A percentile compares a stretch with the other conserved stretches of the same genome.
Conservation (phyloP, 2,113 vertebrate genomes). For the Axis porcinus region DNA sequence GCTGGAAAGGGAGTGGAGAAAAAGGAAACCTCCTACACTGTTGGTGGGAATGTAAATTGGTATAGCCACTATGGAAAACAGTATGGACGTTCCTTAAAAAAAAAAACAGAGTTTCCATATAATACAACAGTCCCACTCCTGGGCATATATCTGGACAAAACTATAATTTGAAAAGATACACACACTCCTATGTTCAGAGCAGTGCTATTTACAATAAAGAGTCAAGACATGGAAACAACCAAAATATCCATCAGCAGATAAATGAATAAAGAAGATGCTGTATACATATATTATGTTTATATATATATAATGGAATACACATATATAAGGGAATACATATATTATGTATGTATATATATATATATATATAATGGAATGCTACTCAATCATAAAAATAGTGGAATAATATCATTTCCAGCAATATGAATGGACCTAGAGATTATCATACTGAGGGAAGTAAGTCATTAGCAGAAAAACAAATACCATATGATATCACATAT, state of each 20-base stretch:
- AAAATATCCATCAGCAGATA: neutral
- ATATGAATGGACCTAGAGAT: neutral
- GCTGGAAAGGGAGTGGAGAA: neutral
- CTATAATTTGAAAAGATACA: neutral
- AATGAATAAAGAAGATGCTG: neutral
- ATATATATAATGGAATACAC: neutral
- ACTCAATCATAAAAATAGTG: neutral
- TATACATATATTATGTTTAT: neutral
- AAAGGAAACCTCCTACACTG: neutral
- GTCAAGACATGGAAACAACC: neutral
- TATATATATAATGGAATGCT: neutral
- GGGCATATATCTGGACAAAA: neutral
- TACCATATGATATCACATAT: neutral
- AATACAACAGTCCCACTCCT: neutral
- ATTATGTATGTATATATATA: neutral
- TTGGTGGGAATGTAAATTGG: neutral
- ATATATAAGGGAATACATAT: neutral
- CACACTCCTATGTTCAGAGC: neutral
- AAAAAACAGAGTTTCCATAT: neutral
- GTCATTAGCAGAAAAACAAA: neutral
- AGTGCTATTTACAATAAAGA: neutral
- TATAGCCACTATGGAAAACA: neutral
- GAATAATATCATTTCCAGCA: neutral
- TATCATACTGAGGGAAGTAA: neutral
- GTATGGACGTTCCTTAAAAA: neutral